These are phyloP conservation scores for Thinocorus orbignyianus DNA, from an alignment of 2,113 vertebrate genomes.

Conservation along the genomic window DNA sequence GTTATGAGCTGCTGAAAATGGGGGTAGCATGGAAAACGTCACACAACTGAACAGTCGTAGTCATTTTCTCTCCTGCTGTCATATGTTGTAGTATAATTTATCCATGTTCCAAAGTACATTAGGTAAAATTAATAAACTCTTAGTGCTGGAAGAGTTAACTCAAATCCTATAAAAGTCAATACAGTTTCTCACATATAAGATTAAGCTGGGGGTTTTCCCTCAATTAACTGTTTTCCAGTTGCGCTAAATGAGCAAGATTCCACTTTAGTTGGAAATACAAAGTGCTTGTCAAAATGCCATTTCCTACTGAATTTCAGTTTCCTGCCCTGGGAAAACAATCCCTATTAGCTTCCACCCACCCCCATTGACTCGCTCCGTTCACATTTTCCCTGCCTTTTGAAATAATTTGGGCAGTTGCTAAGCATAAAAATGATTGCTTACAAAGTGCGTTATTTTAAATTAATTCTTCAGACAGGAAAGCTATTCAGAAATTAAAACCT, in stretches of 20 bases:
- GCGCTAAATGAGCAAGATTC: slow-evolving; percentile 14
- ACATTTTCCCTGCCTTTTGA: slow-evolving; percentile 1
- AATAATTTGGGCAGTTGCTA: background rate
- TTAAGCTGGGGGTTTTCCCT: background rate
- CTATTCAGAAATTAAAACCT: background rate
- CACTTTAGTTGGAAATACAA: slow-evolving; percentile 20
- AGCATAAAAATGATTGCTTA: background rate
- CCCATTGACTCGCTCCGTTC: background rate
- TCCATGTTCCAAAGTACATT: slow-evolving; percentile 29
- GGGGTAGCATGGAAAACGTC: slow-evolving; percentile 26
- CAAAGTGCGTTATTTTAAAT: background rate
- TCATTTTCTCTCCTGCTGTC: slow-evolving; percentile 34
- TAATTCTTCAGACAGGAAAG: background rate
- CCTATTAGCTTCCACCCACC: background rate
- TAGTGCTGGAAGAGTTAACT: background rate
- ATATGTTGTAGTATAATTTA: slow-evolving; percentile 29
- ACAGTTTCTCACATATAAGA: background rate
- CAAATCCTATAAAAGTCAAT: background rate
- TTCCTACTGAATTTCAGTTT: slow-evolving; percentile 47
- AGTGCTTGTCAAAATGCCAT: slow-evolving; percentile 60
- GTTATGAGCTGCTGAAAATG: slow-evolving; percentile 6
- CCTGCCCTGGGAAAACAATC: slow-evolving; percentile 34
- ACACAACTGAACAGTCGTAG: background rate
- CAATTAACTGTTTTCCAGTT: slow-evolving; percentile 21
- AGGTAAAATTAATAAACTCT: background rate